These are phyloP conservation scores for Ursus arctos DNA, from an alignment of 2,113 vertebrate species.

Conservation along the genomic window DNA sequence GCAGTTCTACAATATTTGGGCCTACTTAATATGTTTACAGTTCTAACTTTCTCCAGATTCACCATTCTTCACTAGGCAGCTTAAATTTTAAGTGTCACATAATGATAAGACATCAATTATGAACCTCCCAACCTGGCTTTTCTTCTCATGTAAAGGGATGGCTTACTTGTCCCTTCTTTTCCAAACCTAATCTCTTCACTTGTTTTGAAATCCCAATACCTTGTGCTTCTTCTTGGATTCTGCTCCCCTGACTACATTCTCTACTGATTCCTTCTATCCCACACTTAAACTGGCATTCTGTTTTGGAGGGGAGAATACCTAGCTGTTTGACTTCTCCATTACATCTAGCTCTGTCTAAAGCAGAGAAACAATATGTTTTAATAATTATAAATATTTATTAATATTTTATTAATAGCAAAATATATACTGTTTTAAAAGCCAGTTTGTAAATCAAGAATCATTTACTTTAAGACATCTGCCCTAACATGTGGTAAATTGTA, in stretches of 20 bases:
- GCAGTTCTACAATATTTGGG: slow-evolving; percentile 5
- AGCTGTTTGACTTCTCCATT: slow-evolving; percentile 15
- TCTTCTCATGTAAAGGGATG: not conserved
- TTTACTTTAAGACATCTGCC: slow-evolving; percentile 16
- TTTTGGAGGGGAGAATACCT: not conserved
- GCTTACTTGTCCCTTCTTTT: not conserved
- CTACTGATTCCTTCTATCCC: slow-evolving; percentile 7
- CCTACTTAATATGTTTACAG: not conserved
- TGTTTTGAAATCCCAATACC: not conserved
- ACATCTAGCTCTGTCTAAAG: not conserved
- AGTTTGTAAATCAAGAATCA: slow-evolving; percentile 12
- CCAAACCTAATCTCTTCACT: not conserved
- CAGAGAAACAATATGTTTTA: not conserved
- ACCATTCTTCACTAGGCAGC: not conserved
- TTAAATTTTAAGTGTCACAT: slow-evolving; percentile 19
- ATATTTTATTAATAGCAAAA: slow-evolving; percentile 35
- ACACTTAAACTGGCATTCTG: not conserved
- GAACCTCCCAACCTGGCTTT: not conserved
- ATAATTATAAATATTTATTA: not conserved
- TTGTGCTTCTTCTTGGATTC: not conserved
- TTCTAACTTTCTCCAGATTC: slow-evolving; percentile 50
- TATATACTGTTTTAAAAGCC: not conserved
- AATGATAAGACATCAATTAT: not conserved
- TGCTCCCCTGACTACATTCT: not conserved
- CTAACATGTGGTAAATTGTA: not conserved